Evolutionary conservation across 2,888 invertebrate genomes (phyloP).

Genomic region (Mimumesa dahlbomi): DNA sequence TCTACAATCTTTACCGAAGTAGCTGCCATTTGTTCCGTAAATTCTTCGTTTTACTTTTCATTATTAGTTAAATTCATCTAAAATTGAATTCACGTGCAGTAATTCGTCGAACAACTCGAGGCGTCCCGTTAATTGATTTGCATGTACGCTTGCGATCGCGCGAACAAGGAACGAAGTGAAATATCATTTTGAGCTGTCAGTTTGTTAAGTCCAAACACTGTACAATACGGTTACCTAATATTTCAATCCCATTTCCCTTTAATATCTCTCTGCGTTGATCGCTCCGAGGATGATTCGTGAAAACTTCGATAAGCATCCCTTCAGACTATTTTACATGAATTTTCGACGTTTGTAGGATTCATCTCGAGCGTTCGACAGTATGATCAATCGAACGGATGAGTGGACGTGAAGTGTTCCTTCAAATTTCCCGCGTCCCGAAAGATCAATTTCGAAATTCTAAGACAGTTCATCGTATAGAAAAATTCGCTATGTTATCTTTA

Average conservation of each 20-base stretch:
- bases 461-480: no score
- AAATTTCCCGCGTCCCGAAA: slow-evolving; percentile 6
- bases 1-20: slow-evolving; percentile 28
- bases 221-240: no score
- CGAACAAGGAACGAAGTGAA: neutral
- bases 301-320: slow-evolving; percentile 21
- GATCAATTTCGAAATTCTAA: no score
- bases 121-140: slow-evolving; percentile 31
- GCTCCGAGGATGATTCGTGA: neutral
- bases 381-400: slow-evolving; percentile 38
- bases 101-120: slow-evolving; percentile 56
- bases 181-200: neutral
- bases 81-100: slow-evolving; percentile 44
- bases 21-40: slow-evolving; percentile 32
- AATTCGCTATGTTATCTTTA: neutral
- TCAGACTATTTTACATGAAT: slow-evolving; percentile 6
- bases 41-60: slow-evolving; percentile 17
- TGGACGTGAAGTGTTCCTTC: slow-evolving; percentile 24
- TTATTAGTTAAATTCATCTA: slow-evolving; percentile 56
- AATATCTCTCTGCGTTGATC: neutral
- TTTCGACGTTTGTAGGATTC: slow-evolving; percentile 22
- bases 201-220: no score
- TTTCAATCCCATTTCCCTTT: neutral
- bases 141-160: slow-evolving; percentile 3
- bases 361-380: slow-evolving; percentile 55